Evolutionary conservation across 2,888 invertebrate species (phyloP), one percentile per base, ranked within the genome.

Genomic region (Hydraecia micacea): DNA sequence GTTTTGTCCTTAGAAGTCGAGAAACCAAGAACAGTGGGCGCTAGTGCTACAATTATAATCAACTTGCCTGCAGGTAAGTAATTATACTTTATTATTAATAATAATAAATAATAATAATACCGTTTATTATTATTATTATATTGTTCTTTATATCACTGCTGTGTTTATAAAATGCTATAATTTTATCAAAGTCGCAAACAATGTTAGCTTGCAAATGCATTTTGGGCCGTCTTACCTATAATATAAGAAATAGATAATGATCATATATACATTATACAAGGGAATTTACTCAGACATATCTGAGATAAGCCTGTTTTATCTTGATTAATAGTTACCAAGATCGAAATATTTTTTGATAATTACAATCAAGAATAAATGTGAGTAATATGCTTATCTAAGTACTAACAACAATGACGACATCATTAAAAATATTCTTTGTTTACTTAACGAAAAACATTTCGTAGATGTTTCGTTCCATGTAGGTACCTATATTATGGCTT

Each of bases 1-100:
- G 73, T 93, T 3, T 88, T 96, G 62, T 87, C 91, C 21, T 76
- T 95, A 76, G 85, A 85, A 60, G 95, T 94, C 1, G 87, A 86
- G 1, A 95, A 95, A 81, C 91, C 91, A 32, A 91, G 93, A 75
- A 95, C 95, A n/a, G 93, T 95, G 2, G 95, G 94, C 4, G 95
- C 94, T 7, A 92, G 85, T 62, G 91, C 96, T 52, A 91, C 91
- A 25, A 87, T 96, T 18, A 86, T 92, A 75, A 91, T 96, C 82
- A 82, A 88, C 72, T 91, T 96, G 71, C 95, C 95, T 82, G 83
- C 89, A 90, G 95, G 96, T 96, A 90, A 83, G 62, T 62, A 28
- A 39, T 65, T 70, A 36, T 21, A 66, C 7, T n/a, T 65, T n/a
- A 36, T 36, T 70, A 65, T 21, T 63, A n/a, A 11, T 65, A 62